A percentile compares a stretch with the other conserved stretches of the same genome.
Conservation (phyloP, 1,140 invertebrate species). For the Drosophila dunni region DNA sequence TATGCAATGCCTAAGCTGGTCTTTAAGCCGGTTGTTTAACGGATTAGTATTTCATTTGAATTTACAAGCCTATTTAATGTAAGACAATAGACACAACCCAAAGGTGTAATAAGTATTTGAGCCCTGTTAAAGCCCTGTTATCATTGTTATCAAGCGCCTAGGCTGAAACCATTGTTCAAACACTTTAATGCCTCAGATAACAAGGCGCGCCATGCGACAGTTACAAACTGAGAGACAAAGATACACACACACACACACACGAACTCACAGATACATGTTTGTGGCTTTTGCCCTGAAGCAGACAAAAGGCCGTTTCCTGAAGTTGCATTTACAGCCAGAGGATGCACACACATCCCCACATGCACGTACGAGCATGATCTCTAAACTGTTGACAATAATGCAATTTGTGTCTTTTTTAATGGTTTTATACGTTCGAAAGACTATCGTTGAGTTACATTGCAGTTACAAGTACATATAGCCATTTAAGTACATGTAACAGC, state of each 20-base stretch:
- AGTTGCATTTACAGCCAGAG: slow-evolving; percentile 23
- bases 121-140: slow-evolving; percentile 49
- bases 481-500: slow-evolving; percentile 40
- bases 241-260: slow-evolving; percentile 7
- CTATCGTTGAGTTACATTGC: background rate
- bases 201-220: slow-evolving; percentile 48
- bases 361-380: background rate
- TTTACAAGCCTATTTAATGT: slow-evolving; percentile 4
- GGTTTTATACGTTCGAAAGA: slow-evolving; percentile 68
- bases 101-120: slow-evolving; percentile 34
- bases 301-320: background rate
- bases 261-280: slow-evolving; percentile 8
- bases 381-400: slow-evolving; percentile 59
- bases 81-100: slow-evolving; percentile 6
- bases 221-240: slow-evolving; percentile 25
- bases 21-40: background rate
- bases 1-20: background rate
- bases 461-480: background rate
- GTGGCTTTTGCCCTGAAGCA: slow-evolving; percentile 41
- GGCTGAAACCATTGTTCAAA: slow-evolving; percentile 71
- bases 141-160: slow-evolving; percentile 71
- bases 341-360: slow-evolving; percentile 7
- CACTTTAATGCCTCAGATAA: slow-evolving; percentile 75
- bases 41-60: no score
- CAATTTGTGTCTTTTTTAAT: slow-evolving; percentile 76